Percentiles rank a stretch among this genome's conserved stretches.
Evolutionary conservation across 23 tunicate genomes (phyloP).

Genomic region (Aplidium turbinatum): DNA sequence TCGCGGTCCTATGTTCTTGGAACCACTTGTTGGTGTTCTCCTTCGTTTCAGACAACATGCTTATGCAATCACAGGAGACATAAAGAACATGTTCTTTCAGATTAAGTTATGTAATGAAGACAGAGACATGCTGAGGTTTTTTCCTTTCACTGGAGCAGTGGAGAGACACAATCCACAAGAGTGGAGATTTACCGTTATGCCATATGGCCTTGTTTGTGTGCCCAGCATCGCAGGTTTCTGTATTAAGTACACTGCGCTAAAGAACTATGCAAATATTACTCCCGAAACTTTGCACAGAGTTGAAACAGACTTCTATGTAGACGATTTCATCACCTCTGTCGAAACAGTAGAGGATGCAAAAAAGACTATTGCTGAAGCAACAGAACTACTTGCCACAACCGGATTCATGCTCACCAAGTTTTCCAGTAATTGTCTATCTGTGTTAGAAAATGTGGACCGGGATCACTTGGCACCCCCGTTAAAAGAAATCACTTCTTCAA

Average conservation of each 20-base stretch:
- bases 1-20: slow-evolving; percentile 11
- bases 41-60: slow-evolving; percentile 1
- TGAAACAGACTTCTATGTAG: slow-evolving; percentile 7
- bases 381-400: neutral
- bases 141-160: slow-evolving; percentile 3
- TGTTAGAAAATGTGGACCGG: neutral
- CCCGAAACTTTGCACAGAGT: neutral
- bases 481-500: neutral
- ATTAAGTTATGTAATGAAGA: slow-evolving; percentile 9
- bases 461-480: slow-evolving; percentile 2
- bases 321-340: slow-evolving; percentile 2
- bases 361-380: neutral
- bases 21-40: slow-evolving; percentile 5
- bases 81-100: slow-evolving; percentile 13
- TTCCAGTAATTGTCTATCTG: neutral
- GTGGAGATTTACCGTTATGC: slow-evolving; percentile 16
- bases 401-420: slow-evolving; percentile 19
- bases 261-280: slow-evolving; percentile 6
- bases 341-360: slow-evolving; percentile 4
- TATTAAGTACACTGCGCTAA: neutral
- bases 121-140: slow-evolving; percentile 7
- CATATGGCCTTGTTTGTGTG: slow-evolving; percentile 15
- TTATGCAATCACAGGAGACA: slow-evolving; percentile 9
- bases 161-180: no score
- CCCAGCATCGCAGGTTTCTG: slow-evolving; percentile 15